Evolutionary conservation across 2,113 vertebrate species (phyloP), one percentile per base, ranked within the genome.

Genomic region (Pipra filicauda): DNA sequence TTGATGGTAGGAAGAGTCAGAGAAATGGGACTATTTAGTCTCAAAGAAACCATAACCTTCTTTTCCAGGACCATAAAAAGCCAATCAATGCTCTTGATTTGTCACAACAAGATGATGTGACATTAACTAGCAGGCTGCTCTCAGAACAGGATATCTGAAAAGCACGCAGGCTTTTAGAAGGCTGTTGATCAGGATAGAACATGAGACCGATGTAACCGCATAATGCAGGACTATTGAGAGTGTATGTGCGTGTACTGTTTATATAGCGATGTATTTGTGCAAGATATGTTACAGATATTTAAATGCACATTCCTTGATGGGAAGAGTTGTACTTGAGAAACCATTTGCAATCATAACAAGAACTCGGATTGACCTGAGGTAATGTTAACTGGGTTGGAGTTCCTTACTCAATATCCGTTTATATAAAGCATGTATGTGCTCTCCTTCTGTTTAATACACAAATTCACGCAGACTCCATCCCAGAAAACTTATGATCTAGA

Each of bases 181-280:
- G 3, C 0, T 15, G 13, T 5, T 51, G 86, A 11, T n/a, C 46
- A 35, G 43, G 31, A 74, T 26, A 28, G 26, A 66, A 41, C n/a
- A 11, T 0, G 9, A 84, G 44, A n/a, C 43, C 12, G 35, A 58
- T 8, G 46, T 20, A 21, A 52, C 28, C 16, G 4, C 1, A 1
- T 8, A 18, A n/a, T 0, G 2, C 31, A 49, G 64, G 27, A 43
- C 28, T 4, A 11, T 0, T 0, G 7, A 23, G 58, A 0, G 2
- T 15, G 20, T 23, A 3, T 5, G 15, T 55, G 1, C 17, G 71
- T 20, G 55, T 65, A 9, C 28, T 52, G 80, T 23, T 85, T 83
- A 24, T 35, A 3, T 0, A 21, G 44, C 0, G 2, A n/a, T 15
- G n/a, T n/a, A 7, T 61, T 55, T 26, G 30, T 55, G 78, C 23